phyloP scores from a whole-genome alignment of 1,140 invertebrate species.

The Trypoxylus dichotomus region DNA sequence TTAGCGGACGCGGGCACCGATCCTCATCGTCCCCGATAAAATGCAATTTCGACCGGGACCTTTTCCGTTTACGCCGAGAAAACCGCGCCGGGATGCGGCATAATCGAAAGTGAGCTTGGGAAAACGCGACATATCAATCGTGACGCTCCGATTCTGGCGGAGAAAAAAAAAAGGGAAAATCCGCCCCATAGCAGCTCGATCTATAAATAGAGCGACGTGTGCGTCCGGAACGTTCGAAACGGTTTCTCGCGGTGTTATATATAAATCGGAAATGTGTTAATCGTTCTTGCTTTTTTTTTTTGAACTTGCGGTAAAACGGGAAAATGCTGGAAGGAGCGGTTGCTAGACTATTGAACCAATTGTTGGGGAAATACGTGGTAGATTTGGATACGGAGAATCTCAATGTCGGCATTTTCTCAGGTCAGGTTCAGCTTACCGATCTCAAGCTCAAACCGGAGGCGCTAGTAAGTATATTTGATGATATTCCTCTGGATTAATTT shows the following conservation, averaged over 20 bases:
- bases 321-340: constrained; percentile 79
- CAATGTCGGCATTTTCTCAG: constrained; percentile 80
- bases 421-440: constrained; percentile 75
- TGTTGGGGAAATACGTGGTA: constrained; percentile 79
- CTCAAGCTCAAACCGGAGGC: constrained; percentile 79
- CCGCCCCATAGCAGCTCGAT: background rate
- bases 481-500: too few species aligned
- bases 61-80: background rate
- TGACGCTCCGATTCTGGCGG: too few species aligned
- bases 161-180: too few species aligned
- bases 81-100: background rate
- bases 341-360: constrained; percentile 74
- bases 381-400: constrained; percentile 81
- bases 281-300: background rate
- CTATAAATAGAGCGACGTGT: background rate
- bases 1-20: background rate
- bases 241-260: too few species aligned
- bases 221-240: background rate
- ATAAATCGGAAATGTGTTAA: background rate
- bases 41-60: background rate
- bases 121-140: background rate
- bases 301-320: background rate
- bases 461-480: constrained; percentile 61
- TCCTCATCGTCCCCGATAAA: background rate
- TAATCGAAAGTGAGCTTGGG: background rate